phyloP scores from a whole-genome alignment of 2,797 vertebrate species.

The Garrulus glandarius region DNA sequence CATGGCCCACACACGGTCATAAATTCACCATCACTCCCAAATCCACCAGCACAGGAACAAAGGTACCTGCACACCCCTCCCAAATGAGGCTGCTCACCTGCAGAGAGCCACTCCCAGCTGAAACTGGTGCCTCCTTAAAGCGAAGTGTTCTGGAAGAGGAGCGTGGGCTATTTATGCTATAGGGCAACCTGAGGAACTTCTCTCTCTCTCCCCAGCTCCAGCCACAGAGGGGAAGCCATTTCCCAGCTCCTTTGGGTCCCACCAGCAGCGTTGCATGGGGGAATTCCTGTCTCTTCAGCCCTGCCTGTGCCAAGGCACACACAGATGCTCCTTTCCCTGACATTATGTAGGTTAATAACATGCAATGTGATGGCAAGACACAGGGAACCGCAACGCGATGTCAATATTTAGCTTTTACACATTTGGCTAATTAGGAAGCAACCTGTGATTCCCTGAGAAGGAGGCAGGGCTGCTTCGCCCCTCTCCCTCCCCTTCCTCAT shows the following conservation, averaged over 20 bases:
- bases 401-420: conserved; percentile 55
- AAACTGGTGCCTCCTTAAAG: not conserved
- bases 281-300: conserved; percentile 35
- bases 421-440: conserved; percentile 51
- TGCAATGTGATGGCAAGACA: conserved; percentile 36
- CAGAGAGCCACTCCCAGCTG: not conserved
- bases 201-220: not conserved
- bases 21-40: not conserved
- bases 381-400: not conserved
- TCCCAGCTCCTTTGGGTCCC: not conserved
- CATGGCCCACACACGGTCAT: fast-evolving
- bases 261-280: not conserved
- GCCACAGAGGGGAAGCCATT: not conserved
- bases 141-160: fast-evolving
- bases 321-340: conserved; percentile 47
- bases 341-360: conserved; percentile 63
- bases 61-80: not conserved
- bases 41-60: not conserved
- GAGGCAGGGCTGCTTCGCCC: not conserved
- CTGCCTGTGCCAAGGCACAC: conserved; percentile 25
- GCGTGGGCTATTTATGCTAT: not conserved
- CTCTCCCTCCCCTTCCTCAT: not conserved
- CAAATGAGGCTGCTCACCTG: not conserved
- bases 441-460: not conserved
- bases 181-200: not conserved